phyloP scores from a whole-genome alignment of 37 sponge, comb jelly and placozoan genomes.

The Oscarella lobularis region DNA sequence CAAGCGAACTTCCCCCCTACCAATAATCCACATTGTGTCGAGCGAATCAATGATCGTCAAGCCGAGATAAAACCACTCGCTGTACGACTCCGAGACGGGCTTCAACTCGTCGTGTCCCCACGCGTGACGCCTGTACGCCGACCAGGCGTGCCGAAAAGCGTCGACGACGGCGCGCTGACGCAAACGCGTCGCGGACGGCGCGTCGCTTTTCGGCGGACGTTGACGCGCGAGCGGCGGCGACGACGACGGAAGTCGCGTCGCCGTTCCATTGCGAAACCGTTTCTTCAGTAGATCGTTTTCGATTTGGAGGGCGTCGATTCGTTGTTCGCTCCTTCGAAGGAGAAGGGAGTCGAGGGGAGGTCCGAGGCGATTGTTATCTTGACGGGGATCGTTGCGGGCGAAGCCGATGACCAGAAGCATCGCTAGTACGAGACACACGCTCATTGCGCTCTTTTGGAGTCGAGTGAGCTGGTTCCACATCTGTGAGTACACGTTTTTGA shows the following conservation, averaged over 20 bases:
- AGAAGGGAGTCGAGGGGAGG: not conserved
- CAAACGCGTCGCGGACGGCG: not conserved
- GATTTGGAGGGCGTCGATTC: not conserved
- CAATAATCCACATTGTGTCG: slow-evolving; percentile 97
- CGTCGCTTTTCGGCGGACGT: not conserved
- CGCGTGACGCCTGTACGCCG: slow-evolving; percentile 67
- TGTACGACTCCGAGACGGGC: slow-evolving; percentile 46
- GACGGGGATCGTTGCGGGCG: not conserved
- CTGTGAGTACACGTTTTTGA: too few species aligned
- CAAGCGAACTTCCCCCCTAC: slow-evolving; percentile 50
- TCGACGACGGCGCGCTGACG: slow-evolving; percentile 50
- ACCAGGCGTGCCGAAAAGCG: slow-evolving; percentile 89
- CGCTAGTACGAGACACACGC: not conserved
- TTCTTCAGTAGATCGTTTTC: not conserved
- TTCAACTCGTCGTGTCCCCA: slow-evolving; percentile 89
- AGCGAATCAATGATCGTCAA: slow-evolving; percentile 85
- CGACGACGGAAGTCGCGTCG: too few species aligned
- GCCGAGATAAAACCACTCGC: slow-evolving; percentile 84
- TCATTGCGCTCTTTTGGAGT: not conserved
- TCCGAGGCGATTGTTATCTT: not conserved
- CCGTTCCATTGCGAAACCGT: too few species aligned
- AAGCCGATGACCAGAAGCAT: not conserved
- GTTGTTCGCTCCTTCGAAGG: not conserved
- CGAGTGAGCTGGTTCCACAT: slow-evolving; percentile 3
- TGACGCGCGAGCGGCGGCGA: not conserved